These are phyloP conservation scores for Zootoca vivipara DNA, from an alignment of 2,113 vertebrate species.

Conservation along the genomic window DNA sequence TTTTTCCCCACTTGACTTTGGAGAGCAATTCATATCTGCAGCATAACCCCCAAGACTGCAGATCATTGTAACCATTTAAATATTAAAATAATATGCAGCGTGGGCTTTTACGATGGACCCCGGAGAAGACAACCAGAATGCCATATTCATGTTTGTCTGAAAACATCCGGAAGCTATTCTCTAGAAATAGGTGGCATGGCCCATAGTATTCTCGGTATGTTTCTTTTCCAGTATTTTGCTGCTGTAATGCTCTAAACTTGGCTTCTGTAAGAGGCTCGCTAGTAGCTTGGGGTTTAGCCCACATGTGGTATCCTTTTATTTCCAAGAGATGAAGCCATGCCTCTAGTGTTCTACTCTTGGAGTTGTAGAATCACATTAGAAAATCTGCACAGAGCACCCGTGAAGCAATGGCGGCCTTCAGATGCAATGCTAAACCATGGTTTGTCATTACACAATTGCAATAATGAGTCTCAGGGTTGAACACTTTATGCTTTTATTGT, in stretches of 20 bases:
- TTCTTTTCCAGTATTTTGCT: neutral
- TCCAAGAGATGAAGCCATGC: neutral
- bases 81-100: rapidly evolving
- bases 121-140: neutral
- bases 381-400: neutral
- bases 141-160: neutral
- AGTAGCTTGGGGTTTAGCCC: neutral
- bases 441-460: neutral
- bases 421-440: neutral
- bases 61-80: neutral
- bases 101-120: neutral
- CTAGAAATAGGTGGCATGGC: neutral
- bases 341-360: neutral
- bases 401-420: neutral
- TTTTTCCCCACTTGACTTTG: neutral
- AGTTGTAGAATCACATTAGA: no score
- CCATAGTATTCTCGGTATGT: rapidly evolving
- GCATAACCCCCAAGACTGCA: neutral
- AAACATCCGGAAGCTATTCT: neutral
- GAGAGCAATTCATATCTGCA: neutral
- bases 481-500: no score
- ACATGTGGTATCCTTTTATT: neutral
- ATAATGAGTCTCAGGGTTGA: neutral
- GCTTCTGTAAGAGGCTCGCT: rapidly evolving
- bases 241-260: neutral